Percentiles rank a stretch among this genome's conserved stretches.
Conservation (phyloP, 2,888 invertebrate species). For the Melieria omissa region DNA sequence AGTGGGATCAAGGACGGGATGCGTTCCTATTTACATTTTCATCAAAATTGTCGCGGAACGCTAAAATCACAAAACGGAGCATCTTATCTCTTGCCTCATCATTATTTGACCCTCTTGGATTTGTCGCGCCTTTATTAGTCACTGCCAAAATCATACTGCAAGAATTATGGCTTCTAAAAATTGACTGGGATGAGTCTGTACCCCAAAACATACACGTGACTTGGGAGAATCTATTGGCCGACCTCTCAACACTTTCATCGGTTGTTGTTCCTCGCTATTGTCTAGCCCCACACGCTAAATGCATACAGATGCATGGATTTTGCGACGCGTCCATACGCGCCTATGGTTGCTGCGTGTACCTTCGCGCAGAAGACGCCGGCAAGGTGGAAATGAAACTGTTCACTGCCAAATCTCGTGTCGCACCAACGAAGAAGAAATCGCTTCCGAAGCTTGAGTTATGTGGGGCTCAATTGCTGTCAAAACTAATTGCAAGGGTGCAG, state of each 20-base stretch:
- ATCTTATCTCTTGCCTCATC: background rate
- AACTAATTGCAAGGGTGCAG: background rate
- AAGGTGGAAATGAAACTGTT: slow-evolving; percentile 9
- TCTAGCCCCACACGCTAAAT: background rate
- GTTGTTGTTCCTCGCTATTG: slow-evolving; percentile 3
- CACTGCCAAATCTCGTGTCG: slow-evolving; percentile 25
- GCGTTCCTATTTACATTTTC: slow-evolving; percentile 1
- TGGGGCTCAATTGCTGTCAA: slow-evolving; percentile 29
- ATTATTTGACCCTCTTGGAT: background rate
- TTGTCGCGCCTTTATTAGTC: slow-evolving; percentile 1
- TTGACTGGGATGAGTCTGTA: slow-evolving; percentile 27
- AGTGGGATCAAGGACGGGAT: background rate
- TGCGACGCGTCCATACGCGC: slow-evolving; percentile 36
- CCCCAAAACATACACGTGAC: slow-evolving; percentile 15
- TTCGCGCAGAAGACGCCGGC: slow-evolving; percentile 14
- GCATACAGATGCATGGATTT: slow-evolving; percentile 34
- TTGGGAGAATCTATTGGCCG: slow-evolving; percentile 20
- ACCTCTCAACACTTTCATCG: slow-evolving; percentile 7
- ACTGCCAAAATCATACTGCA: slow-evolving; percentile 30
- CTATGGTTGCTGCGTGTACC: slow-evolving; percentile 33
- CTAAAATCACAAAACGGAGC: background rate
- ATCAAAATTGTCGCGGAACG: background rate
- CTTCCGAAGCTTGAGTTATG: slow-evolving; percentile 27
- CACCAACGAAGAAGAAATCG: slow-evolving; percentile 4
- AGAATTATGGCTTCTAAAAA: slow-evolving; percentile 35